A percentile compares a stretch with the other conserved stretches of the same genome.
Conservation (phyloP, 35 echinoderm and acorn worm species). For the Heliocidaris tuberculata region DNA sequence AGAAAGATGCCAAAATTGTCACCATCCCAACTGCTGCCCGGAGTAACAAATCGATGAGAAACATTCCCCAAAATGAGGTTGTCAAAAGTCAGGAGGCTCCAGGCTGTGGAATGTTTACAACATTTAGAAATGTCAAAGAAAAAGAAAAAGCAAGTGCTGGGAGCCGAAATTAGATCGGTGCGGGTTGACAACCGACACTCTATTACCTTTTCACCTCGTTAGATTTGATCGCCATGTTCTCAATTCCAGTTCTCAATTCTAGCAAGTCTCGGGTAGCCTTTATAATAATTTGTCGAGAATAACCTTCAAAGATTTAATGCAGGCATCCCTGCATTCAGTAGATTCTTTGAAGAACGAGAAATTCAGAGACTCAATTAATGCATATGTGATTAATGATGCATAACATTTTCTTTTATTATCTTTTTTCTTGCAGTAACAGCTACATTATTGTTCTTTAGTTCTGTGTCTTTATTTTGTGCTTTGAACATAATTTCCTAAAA, state of each 20-base stretch:
- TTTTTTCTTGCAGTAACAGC: too few species aligned
- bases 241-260: background rate
- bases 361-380: too few species aligned
- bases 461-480: too few species aligned
- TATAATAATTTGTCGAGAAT: background rate
- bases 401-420: too few species aligned
- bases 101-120: background rate
- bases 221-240: background rate
- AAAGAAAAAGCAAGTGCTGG: background rate
- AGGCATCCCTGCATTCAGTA: background rate
- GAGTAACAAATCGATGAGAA: too few species aligned
- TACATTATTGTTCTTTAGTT: too few species aligned
- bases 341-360: background rate
- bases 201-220: conserved; percentile 1
- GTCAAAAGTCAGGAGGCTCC: too few species aligned
- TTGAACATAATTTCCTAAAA: too few species aligned
- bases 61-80: too few species aligned
- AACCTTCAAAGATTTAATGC: background rate
- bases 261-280: background rate
- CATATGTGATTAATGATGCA: too few species aligned
- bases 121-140: background rate
- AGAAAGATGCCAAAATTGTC: too few species aligned
- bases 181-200: background rate
- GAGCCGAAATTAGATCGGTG: background rate
- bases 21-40: too few species aligned